Evolutionary conservation across 2,797 vertebrate species (phyloP).

Genomic region (Tapirus indicus): DNA sequence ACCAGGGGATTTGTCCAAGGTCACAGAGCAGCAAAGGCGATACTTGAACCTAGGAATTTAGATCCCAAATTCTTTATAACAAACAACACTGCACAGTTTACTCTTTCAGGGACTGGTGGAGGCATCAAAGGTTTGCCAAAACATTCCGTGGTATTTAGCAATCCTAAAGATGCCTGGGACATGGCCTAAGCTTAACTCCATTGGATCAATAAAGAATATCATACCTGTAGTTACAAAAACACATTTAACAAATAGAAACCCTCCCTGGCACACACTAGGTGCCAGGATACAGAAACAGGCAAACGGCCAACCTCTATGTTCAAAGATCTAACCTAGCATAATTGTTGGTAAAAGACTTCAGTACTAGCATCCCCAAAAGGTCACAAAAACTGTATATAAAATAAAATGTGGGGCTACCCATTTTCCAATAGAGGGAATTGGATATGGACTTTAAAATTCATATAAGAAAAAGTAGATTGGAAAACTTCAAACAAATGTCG

Average conservation of each 20-base stretch:
- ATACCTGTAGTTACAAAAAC: not conserved
- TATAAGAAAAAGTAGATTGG: not conserved
- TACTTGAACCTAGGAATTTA: not conserved
- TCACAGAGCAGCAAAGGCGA: not conserved
- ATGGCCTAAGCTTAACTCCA: not conserved
- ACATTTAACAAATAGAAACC: not conserved
- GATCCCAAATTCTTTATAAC: slow-evolving; percentile 7
- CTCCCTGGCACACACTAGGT: not conserved
- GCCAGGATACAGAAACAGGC: not conserved
- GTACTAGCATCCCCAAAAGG: not conserved
- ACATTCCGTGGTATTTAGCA: not conserved
- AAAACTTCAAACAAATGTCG: not conserved
- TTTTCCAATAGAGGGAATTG: not conserved
- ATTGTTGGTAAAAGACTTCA: not conserved
- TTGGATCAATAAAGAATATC: not conserved
- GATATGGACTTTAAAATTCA: not conserved
- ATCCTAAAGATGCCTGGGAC: not conserved
- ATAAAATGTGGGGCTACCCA: not conserved
- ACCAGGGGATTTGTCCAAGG: not conserved
- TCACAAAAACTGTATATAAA: not conserved
- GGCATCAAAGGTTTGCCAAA: not conserved
- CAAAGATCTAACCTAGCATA: not conserved
- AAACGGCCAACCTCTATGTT: not conserved
- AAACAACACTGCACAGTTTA: not conserved
- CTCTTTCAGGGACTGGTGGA: not conserved